Evolutionary conservation across 1,140 invertebrate genomes (phyloP).

Genomic region (Drosophila repletoides): DNA sequence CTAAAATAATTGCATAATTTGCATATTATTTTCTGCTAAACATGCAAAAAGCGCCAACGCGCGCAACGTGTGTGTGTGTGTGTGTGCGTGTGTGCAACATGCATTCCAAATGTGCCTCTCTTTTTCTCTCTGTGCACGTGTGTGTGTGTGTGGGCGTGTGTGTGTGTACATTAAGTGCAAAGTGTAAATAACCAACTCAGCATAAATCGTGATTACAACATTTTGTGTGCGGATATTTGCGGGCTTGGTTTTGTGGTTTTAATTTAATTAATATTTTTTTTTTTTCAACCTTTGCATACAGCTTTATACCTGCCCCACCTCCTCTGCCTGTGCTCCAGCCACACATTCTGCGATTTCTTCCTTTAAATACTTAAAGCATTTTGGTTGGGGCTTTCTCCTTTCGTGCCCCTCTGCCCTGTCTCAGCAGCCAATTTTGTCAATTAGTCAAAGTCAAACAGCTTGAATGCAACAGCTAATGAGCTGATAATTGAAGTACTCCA

Average conservation of each 20-base stretch:
- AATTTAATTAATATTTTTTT: constrained; percentile 78
- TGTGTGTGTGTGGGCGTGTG: constrained; percentile 2
- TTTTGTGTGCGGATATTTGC: constrained; percentile 77
- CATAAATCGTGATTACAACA: constrained; percentile 80
- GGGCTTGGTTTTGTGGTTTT: constrained; percentile 78
- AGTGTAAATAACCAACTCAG: constrained; percentile 80
- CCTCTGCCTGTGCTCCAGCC: constrained; percentile 7
- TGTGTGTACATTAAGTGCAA: constrained; percentile 76
- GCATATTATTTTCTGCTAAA: constrained; percentile 81
- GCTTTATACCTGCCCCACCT: not conserved
- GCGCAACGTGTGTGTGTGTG: no score
- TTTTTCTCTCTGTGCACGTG: not conserved
- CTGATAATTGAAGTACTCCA: constrained; percentile 44
- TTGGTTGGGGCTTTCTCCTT: not conserved
- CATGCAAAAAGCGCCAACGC: constrained; percentile 76
- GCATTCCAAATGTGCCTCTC: constrained; percentile 51
- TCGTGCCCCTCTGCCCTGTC: no score
- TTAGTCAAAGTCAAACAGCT: constrained; percentile 32
- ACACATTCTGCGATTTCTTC: not conserved
- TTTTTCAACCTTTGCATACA: constrained; percentile 12
- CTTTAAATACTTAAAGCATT: not conserved
- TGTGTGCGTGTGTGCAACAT: constrained; percentile 65
- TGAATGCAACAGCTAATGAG: constrained; percentile 42
- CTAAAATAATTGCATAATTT: constrained; percentile 81
- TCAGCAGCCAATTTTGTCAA: constrained; percentile 30